A percentile compares a stretch with the other conserved stretches of the same genome.
Evolutionary conservation across 2,797 vertebrate genomes (phyloP).

Genomic region (Phyllotis vaccarum): DNA sequence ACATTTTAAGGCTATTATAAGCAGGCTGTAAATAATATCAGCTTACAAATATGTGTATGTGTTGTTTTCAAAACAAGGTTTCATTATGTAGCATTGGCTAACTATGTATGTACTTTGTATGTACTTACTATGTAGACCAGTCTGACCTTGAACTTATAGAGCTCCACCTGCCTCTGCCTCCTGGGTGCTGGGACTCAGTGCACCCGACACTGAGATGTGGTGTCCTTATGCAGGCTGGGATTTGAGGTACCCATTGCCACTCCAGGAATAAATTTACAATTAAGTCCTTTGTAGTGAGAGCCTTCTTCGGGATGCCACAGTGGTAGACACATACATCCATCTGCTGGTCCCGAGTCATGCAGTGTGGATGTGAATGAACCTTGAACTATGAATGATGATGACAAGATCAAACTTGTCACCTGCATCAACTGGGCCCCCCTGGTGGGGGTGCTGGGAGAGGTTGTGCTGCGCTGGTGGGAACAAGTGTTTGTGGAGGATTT

Average conservation of each 20-base stretch:
- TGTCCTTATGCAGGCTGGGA: background rate
- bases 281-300: background rate
- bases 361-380: rapidly evolving
- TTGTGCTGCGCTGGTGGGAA: rapidly evolving
- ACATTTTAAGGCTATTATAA: background rate
- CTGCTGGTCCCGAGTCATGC: background rate
- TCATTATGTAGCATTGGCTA: background rate
- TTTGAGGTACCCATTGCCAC: too few relatives aligned
- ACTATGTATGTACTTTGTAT: background rate
- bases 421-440: rapidly evolving
- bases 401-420: rapidly evolving
- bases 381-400: too few relatives aligned
- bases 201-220: background rate
- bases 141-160: background rate
- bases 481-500: background rate
- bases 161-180: background rate
- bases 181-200: background rate
- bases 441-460: rapidly evolving
- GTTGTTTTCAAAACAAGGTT: background rate
- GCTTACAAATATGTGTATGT: background rate
- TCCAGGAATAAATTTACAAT: background rate
- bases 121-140: background rate
- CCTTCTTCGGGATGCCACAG: rapidly evolving
- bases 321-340: rapidly evolving
- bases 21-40: background rate